Evolutionary conservation across 2,888 invertebrate species (phyloP).

Genomic region (Crematogaster levior): DNA sequence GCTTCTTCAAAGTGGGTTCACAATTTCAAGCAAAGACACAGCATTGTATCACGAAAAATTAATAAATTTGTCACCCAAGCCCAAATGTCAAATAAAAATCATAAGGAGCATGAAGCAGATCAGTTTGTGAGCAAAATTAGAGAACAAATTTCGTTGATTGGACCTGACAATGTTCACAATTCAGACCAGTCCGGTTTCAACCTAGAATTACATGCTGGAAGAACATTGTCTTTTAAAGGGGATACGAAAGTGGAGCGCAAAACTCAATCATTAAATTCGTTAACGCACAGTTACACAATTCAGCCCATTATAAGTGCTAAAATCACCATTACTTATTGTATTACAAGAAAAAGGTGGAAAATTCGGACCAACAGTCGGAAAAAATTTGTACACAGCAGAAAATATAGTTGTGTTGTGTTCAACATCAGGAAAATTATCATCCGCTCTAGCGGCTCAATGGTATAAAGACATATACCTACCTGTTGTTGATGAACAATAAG

Average conservation of each 20-base stretch:
- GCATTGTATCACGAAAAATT: conserved; percentile 21
- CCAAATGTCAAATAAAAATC: conserved; percentile 2
- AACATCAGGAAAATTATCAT: background rate
- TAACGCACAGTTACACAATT: background rate
- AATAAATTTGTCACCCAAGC: conserved; percentile 16
- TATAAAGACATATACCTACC: background rate
- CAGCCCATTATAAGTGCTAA: background rate
- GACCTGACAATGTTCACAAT: background rate
- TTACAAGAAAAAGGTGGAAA: conserved; percentile 8
- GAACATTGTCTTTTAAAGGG: background rate
- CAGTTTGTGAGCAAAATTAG: conserved; percentile 13
- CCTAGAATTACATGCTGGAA: no score
- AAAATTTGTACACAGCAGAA: background rate
- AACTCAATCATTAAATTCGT: background rate
- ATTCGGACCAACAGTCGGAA: conserved; percentile 1
- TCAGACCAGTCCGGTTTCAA: background rate
- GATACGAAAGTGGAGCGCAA: background rate
- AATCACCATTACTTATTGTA: background rate
- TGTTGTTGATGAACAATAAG: background rate
- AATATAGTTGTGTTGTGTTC: background rate
- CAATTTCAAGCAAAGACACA: conserved; percentile 15
- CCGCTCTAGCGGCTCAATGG: background rate
- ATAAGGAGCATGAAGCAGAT: conserved; percentile 12
- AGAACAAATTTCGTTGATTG: conserved; percentile 10
- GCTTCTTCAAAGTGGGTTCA: conserved; percentile 26